Evolutionary conservation across 1,140 invertebrate species (phyloP).

Genomic region (Catajapyx aquilonaris): DNA sequence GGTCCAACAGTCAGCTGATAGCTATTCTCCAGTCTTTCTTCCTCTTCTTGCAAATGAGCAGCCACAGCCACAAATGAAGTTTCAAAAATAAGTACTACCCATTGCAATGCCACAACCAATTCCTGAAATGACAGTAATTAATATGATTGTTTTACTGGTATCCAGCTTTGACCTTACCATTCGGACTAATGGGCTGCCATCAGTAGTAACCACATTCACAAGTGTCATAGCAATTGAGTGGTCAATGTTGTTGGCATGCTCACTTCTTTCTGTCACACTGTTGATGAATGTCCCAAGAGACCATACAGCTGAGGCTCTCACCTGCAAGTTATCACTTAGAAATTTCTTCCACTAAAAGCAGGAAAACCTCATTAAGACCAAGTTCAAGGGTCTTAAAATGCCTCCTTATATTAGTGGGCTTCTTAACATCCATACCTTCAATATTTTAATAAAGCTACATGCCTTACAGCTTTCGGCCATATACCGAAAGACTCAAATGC

Average conservation of each 20-base stretch:
- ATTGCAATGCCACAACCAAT: conserved; percentile 63
- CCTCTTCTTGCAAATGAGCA: conserved; percentile 44
- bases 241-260: conserved; percentile 84
- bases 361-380: no score
- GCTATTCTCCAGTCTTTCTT: conserved; percentile 10
- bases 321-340: no score
- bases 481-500: no score
- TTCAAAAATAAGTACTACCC: conserved; percentile 77
- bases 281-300: conserved; percentile 85
- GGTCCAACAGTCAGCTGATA: neutral
- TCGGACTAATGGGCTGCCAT: conserved; percentile 74
- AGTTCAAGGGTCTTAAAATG: no score
- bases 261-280: conserved; percentile 53
- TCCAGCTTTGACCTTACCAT: conserved; percentile 33
- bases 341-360: no score
- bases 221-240: conserved; percentile 72
- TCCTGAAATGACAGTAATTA: conserved; percentile 27
- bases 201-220: conserved; percentile 48
- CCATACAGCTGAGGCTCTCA: conserved; percentile 73
- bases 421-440: no score
- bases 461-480: no score
- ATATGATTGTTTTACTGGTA: conserved; percentile 1
- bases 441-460: no score
- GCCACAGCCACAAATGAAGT: conserved; percentile 53
- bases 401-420: no score